These are phyloP conservation scores for Epistrophe eligans DNA, from an alignment of 2,888 invertebrate genomes.

Conservation along the genomic window DNA sequence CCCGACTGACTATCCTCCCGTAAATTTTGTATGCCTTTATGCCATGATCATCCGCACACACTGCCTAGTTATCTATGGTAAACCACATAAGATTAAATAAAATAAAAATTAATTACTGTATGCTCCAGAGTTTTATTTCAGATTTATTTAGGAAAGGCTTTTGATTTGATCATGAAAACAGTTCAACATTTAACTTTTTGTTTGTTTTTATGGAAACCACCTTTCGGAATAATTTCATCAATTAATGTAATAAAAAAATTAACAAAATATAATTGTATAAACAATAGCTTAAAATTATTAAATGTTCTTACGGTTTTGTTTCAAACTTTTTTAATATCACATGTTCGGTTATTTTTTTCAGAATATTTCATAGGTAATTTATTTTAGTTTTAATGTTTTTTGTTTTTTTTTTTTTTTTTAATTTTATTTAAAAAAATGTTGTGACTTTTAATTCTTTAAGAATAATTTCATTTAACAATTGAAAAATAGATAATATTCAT, in stretches of 20 bases:
- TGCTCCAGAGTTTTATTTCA: constrained; percentile 64
- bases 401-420: background rate
- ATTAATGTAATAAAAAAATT: constrained; percentile 47
- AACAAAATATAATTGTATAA: constrained; percentile 42
- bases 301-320: constrained; percentile 61
- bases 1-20: too few species aligned
- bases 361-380: constrained; percentile 28
- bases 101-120: constrained; percentile 11
- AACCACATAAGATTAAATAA: background rate
- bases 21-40: too few species aligned
- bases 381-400: constrained; percentile 14
- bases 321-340: constrained; percentile 74
- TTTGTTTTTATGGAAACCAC: constrained; percentile 62
- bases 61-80: too few species aligned
- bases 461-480: constrained; percentile 56
- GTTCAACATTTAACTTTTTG: constrained; percentile 45
- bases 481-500: constrained; percentile 51
- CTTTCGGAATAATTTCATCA: constrained; percentile 59
- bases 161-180: constrained; percentile 41
- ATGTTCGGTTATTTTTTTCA: constrained; percentile 47
- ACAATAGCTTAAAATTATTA: constrained; percentile 66
- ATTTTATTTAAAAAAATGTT: constrained; percentile 25
- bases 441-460: constrained; percentile 25
- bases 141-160: constrained; percentile 49
- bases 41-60: too few species aligned